These are phyloP conservation scores for Sebastes nivosus DNA, from an alignment of 2,797 vertebrate species.

Conservation along the genomic window DNA sequence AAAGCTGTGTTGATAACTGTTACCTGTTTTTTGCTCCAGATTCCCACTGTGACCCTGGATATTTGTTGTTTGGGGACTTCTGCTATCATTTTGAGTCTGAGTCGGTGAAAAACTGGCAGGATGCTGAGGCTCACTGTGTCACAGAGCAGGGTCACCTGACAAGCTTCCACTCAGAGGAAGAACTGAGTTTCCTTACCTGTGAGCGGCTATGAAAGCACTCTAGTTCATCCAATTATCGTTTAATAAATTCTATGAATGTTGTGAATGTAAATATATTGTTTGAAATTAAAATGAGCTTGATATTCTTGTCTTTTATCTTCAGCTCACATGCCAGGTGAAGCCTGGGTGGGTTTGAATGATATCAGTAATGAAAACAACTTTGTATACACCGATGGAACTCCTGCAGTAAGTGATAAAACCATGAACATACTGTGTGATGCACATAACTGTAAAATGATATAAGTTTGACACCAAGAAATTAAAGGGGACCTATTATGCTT, in stretches of 20 bases:
- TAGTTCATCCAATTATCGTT: not conserved
- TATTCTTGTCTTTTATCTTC: not conserved
- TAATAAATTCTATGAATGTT: not conserved
- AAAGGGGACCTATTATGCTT: too few species aligned
- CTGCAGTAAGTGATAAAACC: slow-evolving; percentile 61
- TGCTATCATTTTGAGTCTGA: slow-evolving; percentile 84
- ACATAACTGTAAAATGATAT: not conserved
- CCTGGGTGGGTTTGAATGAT: slow-evolving; percentile 84
- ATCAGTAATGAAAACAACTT: slow-evolving; percentile 62
- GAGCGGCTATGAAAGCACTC: not conserved
- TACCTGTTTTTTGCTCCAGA: slow-evolving; percentile 46
- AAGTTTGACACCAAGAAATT: not conserved
- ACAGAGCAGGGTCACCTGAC: slow-evolving; percentile 74
- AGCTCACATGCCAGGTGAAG: slow-evolving; percentile 80
- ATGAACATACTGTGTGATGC: not conserved
- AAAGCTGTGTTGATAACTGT: not conserved
- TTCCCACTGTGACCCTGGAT: slow-evolving; percentile 80
- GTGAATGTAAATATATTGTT: not conserved
- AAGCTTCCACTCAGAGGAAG: slow-evolving; percentile 74
- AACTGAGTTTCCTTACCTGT: slow-evolving; percentile 81
- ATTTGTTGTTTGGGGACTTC: slow-evolving; percentile 73
- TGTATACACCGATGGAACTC: slow-evolving; percentile 73
- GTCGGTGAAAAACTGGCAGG: slow-evolving; percentile 69
- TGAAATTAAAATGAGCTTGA: not conserved
- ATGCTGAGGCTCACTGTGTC: slow-evolving; percentile 73